A percentile compares a stretch with the other conserved stretches of the same genome.
Evolutionary conservation across 2,113 vertebrate genomes (phyloP).

Genomic region (Mustelus asterias): DNA sequence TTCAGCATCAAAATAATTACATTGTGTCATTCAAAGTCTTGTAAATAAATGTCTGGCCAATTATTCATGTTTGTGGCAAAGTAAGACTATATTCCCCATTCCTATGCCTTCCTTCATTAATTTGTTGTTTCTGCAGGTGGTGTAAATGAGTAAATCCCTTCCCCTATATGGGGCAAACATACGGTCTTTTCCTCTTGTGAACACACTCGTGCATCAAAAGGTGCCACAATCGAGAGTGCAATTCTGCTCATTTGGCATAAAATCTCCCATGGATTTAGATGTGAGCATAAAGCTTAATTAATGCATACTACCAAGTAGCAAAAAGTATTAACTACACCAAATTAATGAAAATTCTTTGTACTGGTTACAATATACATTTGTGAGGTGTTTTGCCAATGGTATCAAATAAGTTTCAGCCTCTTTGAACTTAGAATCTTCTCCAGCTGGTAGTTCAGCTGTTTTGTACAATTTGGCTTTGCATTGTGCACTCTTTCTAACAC

Average conservation of each 20-base stretch:
- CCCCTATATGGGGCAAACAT: too few species aligned
- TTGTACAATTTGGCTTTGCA: neutral
- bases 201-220: too few species aligned
- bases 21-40: conserved; percentile 6
- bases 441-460: neutral
- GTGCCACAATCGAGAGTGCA: neutral
- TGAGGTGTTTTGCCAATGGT: conserved; percentile 9
- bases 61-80: conserved; percentile 14
- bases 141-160: too few species aligned
- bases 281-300: neutral
- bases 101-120: neutral
- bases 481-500: neutral
- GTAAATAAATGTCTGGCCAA: neutral
- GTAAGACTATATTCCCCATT: neutral
- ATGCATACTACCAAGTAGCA: neutral
- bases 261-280: neutral
- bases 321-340: neutral
- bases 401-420: neutral
- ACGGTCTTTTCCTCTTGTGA: too few species aligned
- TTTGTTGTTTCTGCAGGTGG: neutral
- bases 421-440: neutral
- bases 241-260: neutral
- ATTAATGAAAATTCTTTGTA: neutral
- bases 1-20: conserved; percentile 11
- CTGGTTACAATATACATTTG: neutral